Base-by-base conservation (phyloP, 2,888 invertebrate genomes). In the Carpatolechia fugitivella region DNA sequence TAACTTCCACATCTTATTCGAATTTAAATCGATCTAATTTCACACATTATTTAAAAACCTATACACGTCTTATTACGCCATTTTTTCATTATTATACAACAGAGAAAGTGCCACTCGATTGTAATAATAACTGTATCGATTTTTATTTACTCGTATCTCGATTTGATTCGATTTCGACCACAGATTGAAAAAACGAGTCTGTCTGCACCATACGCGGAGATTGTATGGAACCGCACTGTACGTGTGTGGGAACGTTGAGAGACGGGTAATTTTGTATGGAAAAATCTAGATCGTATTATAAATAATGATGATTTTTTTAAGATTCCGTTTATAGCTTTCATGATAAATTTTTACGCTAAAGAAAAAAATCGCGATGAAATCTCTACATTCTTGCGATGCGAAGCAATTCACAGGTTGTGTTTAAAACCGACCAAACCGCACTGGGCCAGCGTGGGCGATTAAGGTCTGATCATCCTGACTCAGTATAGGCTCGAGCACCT, bases 171-270 rank as follows among this genome's bases (percentile, higher is more conserved):
- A 75, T 81, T 81, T 73, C 67, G 62, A 57, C 61, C 67, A 68
- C 66, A 44, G 14, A 44, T 29, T 29, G 13, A 29, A 41, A 8
- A 44, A 72, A 74, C 78, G 78, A n/a, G n/a, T n/a, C n/a, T n/a
- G n/a, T n/a, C 64, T 74, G 74, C 72, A 78, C 79, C 82, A 82
- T 79, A 82, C 80, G 83, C 80, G 76, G 64, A 75, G 76, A 59
- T 66, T 58, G 57, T 63, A 55, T 52, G 57, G 54, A 61, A 72
- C 74, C 72, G 66, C 74, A 72, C 65, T 1, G 38, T 47, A 31
- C n/a, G 52, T 51, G 46, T 44, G 44, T 40, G 47, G 24, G 48
- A 48, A 52, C 16, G 46, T 52, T 30, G 44, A 41, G 20, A 16
- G 10, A 11, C 6, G 24, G 33, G 3, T 4, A 24, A 44, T 29